Evolutionary conservation across 2,888 invertebrate species (phyloP).

Genomic region (Aethes cnicana): DNA sequence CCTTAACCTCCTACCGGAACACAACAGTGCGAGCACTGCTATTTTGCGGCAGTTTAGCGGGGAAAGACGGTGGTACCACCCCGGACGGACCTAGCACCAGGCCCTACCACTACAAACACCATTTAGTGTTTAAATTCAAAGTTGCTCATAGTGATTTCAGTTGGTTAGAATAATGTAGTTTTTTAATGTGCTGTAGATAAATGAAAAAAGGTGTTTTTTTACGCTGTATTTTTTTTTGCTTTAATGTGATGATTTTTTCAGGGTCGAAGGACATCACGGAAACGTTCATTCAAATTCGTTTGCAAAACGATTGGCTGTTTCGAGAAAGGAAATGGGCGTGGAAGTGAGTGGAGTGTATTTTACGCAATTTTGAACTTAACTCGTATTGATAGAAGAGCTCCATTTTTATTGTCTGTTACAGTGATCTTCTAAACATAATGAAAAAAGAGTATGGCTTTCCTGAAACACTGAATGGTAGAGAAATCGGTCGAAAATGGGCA

Average conservation of each 20-base stretch:
- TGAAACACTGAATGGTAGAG: constrained; percentile 57
- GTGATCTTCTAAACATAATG: constrained; percentile 63
- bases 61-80: too few relatives aligned
- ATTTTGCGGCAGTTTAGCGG: too few relatives aligned
- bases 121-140: too few relatives aligned
- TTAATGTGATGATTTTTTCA: constrained; percentile 40
- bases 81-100: too few relatives aligned
- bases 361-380: neutral
- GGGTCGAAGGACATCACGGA: constrained; percentile 77
- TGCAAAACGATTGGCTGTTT: constrained; percentile 76
- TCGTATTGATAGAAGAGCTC: neutral
- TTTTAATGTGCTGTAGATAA: too few relatives aligned
- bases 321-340: constrained; percentile 71
- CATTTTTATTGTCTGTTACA: constrained; percentile 38
- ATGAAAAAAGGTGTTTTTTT: too few relatives aligned
- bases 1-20: too few relatives aligned
- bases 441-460: constrained; percentile 70
- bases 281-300: constrained; percentile 70
- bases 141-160: too few relatives aligned
- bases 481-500: constrained; percentile 69
- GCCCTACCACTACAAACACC: too few relatives aligned
- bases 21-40: too few relatives aligned
- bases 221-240: neutral
- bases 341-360: constrained; percentile 58
- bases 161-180: too few relatives aligned